Base-by-base conservation (phyloP, 2,888 invertebrate species). In the Thecophora atra region DNA sequence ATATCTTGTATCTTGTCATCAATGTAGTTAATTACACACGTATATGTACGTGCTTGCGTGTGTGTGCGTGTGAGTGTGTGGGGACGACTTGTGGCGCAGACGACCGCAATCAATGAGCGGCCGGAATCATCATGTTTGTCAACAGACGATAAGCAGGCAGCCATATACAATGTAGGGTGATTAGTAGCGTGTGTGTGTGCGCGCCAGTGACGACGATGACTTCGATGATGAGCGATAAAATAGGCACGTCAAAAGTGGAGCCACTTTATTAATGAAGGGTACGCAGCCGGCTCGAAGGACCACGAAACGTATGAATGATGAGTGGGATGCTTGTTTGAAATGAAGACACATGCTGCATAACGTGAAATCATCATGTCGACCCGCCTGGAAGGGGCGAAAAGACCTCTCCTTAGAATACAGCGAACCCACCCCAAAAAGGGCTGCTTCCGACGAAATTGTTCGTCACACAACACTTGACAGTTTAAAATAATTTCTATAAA, bases 1-100 rank as follows among this genome's bases (percentile, higher is more conserved):
- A 70, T 62, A 62, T 62, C 70, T 58, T 70, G 70, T 62, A 62
- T 62, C 70, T 58, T 70, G 70, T 62, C 63, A 70, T 58, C 70
- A 24, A 70, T 62, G 70, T 30, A 63, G 52, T 70, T 70, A 70
- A 70, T 70, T 70, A 70, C 47, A 62, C 52, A 37, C 24, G 63
- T 44, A 24, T 26, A 30, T 30, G 8, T 30, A 37, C 37, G 37
- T 37, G 11, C 7, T 37, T 37, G 11, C 3, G 37, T 1, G 6
- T 37, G 37, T 37, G 37, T 11, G 37, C 37, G n/a, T n/a, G n/a
- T n/a, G n/a, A n/a, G n/a, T n/a, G n/a, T n/a, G n/a, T n/a, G n/a
- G n/a, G n/a, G n/a, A n/a, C 37, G 37, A 8, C 37, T 64, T 64
- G 26, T 26, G 64, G 64, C 64, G 47, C 21, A 42, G 42, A 30